Percentiles rank a stretch among this genome's conserved stretches.
Conservation (phyloP, 2,888 invertebrate genomes). For the Pristionchus fissidentatus region DNA sequence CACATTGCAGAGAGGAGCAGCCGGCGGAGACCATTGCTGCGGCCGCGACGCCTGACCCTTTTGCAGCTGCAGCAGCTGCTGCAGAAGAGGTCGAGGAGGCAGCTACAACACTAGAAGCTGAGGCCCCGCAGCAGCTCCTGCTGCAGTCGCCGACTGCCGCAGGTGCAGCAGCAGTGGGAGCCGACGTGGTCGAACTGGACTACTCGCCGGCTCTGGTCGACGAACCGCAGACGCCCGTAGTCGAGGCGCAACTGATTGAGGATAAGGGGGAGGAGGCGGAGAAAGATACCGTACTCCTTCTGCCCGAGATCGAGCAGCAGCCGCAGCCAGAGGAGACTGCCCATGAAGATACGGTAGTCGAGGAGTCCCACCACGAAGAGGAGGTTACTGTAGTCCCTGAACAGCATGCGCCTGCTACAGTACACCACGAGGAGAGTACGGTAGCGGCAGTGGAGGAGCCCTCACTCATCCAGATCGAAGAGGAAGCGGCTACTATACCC, state of each 20-base stretch:
- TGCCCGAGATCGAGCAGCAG: too few species aligned
- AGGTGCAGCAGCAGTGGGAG: neutral
- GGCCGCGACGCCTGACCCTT: neutral
- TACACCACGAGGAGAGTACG: neutral
- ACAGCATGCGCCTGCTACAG: neutral
- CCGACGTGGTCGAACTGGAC: slow-evolving; percentile 16
- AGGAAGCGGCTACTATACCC: neutral
- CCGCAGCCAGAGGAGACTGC: too few species aligned
- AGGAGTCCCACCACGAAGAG: too few species aligned
- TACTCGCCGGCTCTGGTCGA: neutral
- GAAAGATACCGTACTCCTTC: neutral
- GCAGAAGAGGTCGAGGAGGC: neutral
- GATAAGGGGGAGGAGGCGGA: slow-evolving; percentile 10
- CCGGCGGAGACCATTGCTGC: neutral
- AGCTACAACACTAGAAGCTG: too few species aligned
- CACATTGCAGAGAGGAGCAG: slow-evolving; percentile 30
- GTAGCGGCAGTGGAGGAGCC: neutral
- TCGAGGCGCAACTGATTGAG: neutral
- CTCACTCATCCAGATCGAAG: neutral
- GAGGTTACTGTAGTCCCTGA: neutral
- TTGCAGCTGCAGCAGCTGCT: neutral
- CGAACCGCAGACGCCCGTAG: slow-evolving; percentile 1
- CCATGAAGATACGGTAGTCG: too few species aligned
- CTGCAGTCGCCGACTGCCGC: neutral
- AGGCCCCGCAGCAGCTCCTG: neutral